phyloP scores from a whole-genome alignment of 2,113 vertebrate genomes.

The Neolamprologus longior region DNA sequence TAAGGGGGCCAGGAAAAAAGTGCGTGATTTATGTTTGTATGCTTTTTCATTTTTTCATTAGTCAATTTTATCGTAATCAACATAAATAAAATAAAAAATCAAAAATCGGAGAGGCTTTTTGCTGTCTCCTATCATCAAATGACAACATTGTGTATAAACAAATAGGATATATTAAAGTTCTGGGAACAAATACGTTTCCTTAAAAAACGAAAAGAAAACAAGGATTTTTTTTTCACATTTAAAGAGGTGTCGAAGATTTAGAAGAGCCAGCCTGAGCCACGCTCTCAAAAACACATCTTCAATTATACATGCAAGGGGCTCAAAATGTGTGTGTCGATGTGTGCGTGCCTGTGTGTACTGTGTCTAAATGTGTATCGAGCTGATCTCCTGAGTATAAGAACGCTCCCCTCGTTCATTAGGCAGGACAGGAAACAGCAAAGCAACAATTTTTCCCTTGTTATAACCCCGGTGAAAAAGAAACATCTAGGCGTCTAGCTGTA shows the following conservation, averaged over 20 bases:
- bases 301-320: constrained; percentile 61
- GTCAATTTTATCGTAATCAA: not conserved
- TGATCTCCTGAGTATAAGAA: constrained; percentile 76
- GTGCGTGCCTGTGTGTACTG: constrained; percentile 19
- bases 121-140: not conserved
- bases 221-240: constrained; percentile 63
- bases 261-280: constrained; percentile 12
- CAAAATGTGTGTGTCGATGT: not conserved
- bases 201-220: not conserved
- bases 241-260: constrained; percentile 37
- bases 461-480: constrained; percentile 57
- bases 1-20: constrained; percentile 45
- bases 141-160: constrained; percentile 33
- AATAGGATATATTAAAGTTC: constrained; percentile 56
- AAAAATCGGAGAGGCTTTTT: not conserved
- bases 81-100: not conserved
- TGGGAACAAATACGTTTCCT: constrained; percentile 35
- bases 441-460: constrained; percentile 57
- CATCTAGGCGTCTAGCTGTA: constrained; percentile 64
- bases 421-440: constrained; percentile 76
- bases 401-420: constrained; percentile 58
- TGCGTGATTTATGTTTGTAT: not conserved
- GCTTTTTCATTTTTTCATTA: not conserved
- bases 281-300: not conserved
- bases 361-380: constrained; percentile 33